Conservation (phyloP, 2,113 vertebrate species). For the Oenanthe melanoleuca region DNA sequence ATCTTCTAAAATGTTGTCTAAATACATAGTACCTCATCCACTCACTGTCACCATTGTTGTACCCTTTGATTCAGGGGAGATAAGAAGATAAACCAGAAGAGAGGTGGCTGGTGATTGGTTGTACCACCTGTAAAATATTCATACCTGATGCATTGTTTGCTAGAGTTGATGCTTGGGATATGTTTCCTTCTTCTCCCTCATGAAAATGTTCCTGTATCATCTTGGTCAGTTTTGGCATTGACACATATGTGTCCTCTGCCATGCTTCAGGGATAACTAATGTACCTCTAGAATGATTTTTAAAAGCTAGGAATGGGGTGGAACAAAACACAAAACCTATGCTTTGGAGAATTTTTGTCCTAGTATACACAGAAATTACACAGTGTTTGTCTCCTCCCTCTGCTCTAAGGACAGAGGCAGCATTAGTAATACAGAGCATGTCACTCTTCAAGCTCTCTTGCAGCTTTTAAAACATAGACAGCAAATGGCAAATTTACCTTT, state of each 20-base stretch:
- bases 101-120: neutral
- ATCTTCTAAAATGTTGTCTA: neutral
- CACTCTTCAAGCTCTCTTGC: neutral
- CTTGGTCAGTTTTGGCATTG: neutral
- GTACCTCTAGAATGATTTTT: neutral
- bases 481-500: constrained; percentile 16
- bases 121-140: neutral
- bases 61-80: neutral
- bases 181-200: neutral
- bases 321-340: neutral
- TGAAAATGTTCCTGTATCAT: neutral
- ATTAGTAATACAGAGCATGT: neutral
- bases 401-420: neutral
- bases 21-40: neutral
- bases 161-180: neutral
- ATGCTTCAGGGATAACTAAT: neutral
- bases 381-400: neutral
- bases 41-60: neutral
- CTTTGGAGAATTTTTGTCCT: neutral
- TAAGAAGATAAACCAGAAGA: neutral
- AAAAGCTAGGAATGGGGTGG: neutral
- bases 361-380: neutral
- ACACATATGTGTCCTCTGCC: neutral
- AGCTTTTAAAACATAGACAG: constrained; percentile 1
- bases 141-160: neutral